These are phyloP conservation scores for Eilema caniola DNA, from an alignment of 2,888 invertebrate genomes.

Conservation along the genomic window DNA sequence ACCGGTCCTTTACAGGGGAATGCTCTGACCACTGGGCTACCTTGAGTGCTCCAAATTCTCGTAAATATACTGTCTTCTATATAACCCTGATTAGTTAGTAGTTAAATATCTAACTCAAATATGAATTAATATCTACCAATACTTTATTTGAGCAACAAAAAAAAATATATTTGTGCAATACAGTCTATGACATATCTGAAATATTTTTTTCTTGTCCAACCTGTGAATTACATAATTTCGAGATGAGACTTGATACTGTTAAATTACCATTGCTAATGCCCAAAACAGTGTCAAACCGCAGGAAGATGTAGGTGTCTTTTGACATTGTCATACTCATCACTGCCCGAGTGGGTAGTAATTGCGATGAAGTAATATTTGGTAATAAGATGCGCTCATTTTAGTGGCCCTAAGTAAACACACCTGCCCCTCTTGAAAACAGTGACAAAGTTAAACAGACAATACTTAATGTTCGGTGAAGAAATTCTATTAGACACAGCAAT, in stretches of 20 bases:
- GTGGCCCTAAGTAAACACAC: not conserved
- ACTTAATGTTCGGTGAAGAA: too few relatives aligned
- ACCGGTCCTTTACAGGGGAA: too few relatives aligned
- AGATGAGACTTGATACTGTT: not conserved
- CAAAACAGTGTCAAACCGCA: constrained; percentile 19
- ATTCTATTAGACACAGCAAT: too few relatives aligned
- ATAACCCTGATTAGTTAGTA: too few relatives aligned
- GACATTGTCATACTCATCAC: not conserved
- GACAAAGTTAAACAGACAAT: too few relatives aligned
- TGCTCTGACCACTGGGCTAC: too few relatives aligned
- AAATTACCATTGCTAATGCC: constrained; percentile 28
- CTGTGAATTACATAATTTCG: not conserved
- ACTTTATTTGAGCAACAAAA: not conserved
- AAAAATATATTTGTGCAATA: not conserved
- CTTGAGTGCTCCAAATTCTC: too few relatives aligned
- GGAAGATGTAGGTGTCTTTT: constrained; percentile 40
- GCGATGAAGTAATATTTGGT: not conserved
- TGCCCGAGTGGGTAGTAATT: not conserved
- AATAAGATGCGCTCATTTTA: not conserved
- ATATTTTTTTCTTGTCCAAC: not conserved
- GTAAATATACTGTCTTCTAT: too few relatives aligned
- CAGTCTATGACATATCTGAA: not conserved
- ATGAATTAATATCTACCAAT: too few relatives aligned
- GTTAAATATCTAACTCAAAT: too few relatives aligned
- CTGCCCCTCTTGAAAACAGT: too few relatives aligned